Evolutionary conservation across 2,888 invertebrate genomes (phyloP), one percentile per base, ranked within the genome.

Genomic region (Sipha maydis): DNA sequence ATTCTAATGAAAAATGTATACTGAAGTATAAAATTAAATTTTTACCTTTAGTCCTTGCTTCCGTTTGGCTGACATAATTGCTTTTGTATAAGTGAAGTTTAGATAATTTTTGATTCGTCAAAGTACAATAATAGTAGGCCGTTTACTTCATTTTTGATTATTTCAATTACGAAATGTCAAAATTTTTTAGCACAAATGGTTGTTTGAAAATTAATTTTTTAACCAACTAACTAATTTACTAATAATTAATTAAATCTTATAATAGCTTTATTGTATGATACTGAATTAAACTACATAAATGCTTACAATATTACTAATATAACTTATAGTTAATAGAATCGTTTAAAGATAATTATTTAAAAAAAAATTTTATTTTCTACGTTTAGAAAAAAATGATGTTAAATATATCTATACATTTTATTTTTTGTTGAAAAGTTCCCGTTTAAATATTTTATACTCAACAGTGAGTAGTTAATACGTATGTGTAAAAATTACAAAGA

Each of bases 31-130:
- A 48, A 48, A 48, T 14, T 14, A 48, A 14, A 48, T 71, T 83
- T 34, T 80, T 88, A 88, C 86, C 86, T 88, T 88, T 1, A 88
- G 19, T 88, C 86, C 86, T 88, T 88, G 86, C 28, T 88, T 88
- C 56, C 86, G 79, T 75, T 88, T 88, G 28, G 86, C 86, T 25
- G 86, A 88, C 86, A 88, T 88, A 21, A 31, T 85, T 67, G 25
- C 25, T 77, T 31, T 77, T 76, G 84, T 41, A 84, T 61, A 28
- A 61, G 28, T 41, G 38, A 38, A 11, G 38, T 38, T 61, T 14
- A 82, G 48, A 21, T 82, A 82, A 48, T 69, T 9, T 11, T 69
- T 21, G 31, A 8, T 19, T 69, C 38, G 61, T 80, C n/a, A 28
- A 21, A 67, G 41, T 3, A 21, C 4, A 14, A 48, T 80, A 38